These are phyloP conservation scores for Tenthredo mesomela DNA, from an alignment of 2,888 invertebrate genomes.

Conservation along the genomic window DNA sequence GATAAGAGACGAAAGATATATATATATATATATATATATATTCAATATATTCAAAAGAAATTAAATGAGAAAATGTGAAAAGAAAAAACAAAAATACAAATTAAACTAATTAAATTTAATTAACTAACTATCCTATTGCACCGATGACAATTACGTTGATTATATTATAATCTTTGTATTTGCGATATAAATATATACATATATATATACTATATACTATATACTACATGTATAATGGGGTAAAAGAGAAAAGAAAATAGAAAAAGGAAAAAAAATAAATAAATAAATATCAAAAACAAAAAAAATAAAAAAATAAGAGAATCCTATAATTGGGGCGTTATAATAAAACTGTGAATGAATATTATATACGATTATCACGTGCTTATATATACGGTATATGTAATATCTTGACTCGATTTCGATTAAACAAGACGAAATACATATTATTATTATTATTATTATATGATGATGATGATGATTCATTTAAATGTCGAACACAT, in stretches of 20 bases:
- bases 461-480: background rate
- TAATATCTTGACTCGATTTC: constrained; percentile 3
- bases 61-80: background rate
- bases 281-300: background rate
- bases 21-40: too few relatives aligned
- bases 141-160: background rate
- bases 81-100: background rate
- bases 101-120: background rate
- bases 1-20: too few relatives aligned
- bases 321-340: background rate
- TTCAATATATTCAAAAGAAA: too few relatives aligned
- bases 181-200: background rate
- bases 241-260: background rate
- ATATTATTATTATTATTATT: background rate
- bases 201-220: too few relatives aligned
- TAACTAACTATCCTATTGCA: background rate
- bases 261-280: background rate
- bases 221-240: background rate
- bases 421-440: constrained; percentile 2
- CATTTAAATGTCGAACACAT: background rate
- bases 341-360: background rate
- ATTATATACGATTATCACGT: background rate
- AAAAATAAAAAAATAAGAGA: background rate
- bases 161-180: background rate
- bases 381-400: background rate